Base-by-base conservation (phyloP, 1,140 invertebrate genomes). In the Cydia amplana region DNA sequence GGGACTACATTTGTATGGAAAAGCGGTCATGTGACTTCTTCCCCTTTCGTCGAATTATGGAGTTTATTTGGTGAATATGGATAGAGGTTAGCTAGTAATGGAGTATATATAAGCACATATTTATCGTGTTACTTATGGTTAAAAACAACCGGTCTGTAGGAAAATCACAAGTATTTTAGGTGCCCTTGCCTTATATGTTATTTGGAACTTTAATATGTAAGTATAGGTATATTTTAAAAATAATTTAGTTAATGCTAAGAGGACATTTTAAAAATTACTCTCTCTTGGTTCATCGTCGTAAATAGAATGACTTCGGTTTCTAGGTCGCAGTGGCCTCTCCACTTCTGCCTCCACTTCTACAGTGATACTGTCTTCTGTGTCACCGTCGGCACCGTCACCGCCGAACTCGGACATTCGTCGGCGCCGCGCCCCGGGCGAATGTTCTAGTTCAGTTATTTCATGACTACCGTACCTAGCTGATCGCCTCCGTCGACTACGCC, bases 361-460 rank as follows among this genome's bases (percentile, higher is more conserved):
- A 16, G 81, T 86, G 18, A 88, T 74, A 74, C 77, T 83, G 20
- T 87, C 84, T 67, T 85, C 80, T 7, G 65, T 70, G 28, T 70
- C 65, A 14, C 72, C 82, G 9, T 76, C 79, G 6, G 75, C 77
- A 4, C 79, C 85, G 73, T 77, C 79, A 5, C 75, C 77, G 4
- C 79, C 85, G 74, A 90, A 84, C 67, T 87, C 88, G 7, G 90
- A 90, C 80, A 90, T 84, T 9, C 83, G 82, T 23, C 91, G 81
- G 1, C 91, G 83, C 7, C 90, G 84, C 16, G 84, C 86, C 16
- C 91, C 89, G 2, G 91, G 91, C 12, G 90, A 92, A 32, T 89
- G 82, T 20, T 93, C 91, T 51, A 91, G 81, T 76, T 92, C 91
- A 10, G 87, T 81, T 77, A 93, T 90, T 74, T 93, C 91, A 79